Evolutionary conservation across 1,140 invertebrate genomes (phyloP), one percentile per base, ranked within the genome.

Genomic region (Formica selysi): DNA sequence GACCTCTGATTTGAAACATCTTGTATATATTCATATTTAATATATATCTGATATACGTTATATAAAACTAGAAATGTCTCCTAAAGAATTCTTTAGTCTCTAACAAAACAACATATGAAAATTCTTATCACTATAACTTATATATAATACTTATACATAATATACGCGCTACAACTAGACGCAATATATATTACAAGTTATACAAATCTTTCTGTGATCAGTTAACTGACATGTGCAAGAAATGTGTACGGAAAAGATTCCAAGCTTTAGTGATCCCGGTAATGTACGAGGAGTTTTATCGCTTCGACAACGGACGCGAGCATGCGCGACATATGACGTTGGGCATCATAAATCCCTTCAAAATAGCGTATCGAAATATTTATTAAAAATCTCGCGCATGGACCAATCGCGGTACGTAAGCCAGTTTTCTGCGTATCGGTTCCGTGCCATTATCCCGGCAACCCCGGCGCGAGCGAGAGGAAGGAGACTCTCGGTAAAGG

Each of bases 321-420:
- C 70, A 32, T 51, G 44, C 22, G 26, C 19, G 67, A 74, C 54
- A 62, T 74, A 83, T 44, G 41, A 44, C 79, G 79, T 44, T n/a
- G 68, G 29, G 13, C 57, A 13, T 19, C 61, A 61, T 61, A 83
- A 83, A 83, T 83, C 26, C 29, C 0, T 83, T 73, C 16, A 44
- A 68, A 85, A 16, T 51, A 70, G 80, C 86, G 85, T 92, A 89
- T 91, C 88, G 88, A 86, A 89, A 86, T 92, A 93, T 93, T 93
- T 91, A 93, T 94, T 92, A 93, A 92, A 93, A 93, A 92, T 93
- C 94, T 92, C 93, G 68, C 51, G 92, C 93, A 67, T 36, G 51
- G 54, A 19, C 64, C 79, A 86, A 88, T 51, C 74, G 65, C 54
- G 64, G 0, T 26, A 44, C 54, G 57, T 76, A 90, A 87, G 87